phyloP scores from a whole-genome alignment of 2,797 vertebrate genomes.

The Brachyrhaphis roseni region DNA sequence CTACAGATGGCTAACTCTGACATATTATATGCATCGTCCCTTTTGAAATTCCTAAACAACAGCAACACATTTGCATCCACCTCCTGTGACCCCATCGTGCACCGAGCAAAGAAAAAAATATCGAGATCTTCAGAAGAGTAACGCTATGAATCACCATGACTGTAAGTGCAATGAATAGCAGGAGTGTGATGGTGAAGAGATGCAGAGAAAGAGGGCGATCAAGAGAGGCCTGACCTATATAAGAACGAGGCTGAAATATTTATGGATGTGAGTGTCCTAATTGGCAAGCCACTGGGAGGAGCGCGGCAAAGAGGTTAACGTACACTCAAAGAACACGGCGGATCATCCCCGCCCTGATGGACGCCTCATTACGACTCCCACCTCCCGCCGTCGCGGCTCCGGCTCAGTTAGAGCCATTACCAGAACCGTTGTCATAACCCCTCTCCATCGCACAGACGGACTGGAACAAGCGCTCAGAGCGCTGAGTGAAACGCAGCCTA shows the following conservation, averaged over 20 bases:
- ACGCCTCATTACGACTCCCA: slow-evolving; percentile 23
- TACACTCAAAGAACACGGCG: slow-evolving; percentile 30
- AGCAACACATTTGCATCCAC: background rate
- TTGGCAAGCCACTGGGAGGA: slow-evolving; percentile 84
- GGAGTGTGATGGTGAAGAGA: slow-evolving; percentile 46
- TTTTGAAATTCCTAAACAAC: too few species aligned
- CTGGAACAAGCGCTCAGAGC: slow-evolving; percentile 63
- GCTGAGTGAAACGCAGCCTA: slow-evolving; percentile 63
- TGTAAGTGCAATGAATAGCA: slow-evolving; percentile 30
- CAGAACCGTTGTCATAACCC: slow-evolving; percentile 53
- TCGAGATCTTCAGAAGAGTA: background rate
- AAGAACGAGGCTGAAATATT: slow-evolving; percentile 87
- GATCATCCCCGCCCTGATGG: slow-evolving; percentile 19
- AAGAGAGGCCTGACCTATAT: slow-evolving; percentile 83
- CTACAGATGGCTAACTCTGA: too few species aligned
- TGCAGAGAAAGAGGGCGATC: slow-evolving; percentile 55
- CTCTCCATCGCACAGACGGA: slow-evolving; percentile 56
- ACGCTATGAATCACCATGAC: slow-evolving; percentile 22
- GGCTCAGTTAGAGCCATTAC: slow-evolving; percentile 56
- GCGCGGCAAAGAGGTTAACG: slow-evolving; percentile 66
- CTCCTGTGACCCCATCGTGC: slow-evolving; percentile 32
- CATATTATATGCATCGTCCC: too few species aligned
- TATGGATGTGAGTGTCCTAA: slow-evolving; percentile 86
- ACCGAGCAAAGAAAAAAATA: background rate
- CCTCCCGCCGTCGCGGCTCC: slow-evolving; percentile 24